Evolutionary conservation across 2,113 vertebrate species (phyloP), one percentile per base, ranked within the genome.

Genomic region (Ageneiosus marmoratus): DNA sequence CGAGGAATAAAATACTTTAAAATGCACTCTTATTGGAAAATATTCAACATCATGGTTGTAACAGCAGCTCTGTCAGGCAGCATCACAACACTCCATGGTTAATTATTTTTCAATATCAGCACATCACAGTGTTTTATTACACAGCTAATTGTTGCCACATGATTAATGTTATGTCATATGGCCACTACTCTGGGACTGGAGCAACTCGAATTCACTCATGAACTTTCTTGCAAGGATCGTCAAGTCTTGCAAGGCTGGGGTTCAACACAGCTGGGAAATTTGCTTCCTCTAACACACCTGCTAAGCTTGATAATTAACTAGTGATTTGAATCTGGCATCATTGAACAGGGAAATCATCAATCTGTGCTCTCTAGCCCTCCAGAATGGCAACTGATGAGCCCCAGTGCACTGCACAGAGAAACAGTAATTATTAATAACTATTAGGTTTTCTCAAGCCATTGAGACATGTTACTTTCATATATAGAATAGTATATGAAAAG

Each of bases 201-300:
- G 29, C 69, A 62, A 10, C 29, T 27, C 27, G n/a, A 32, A 53
- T 73, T 81, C 22, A 58, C 46, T 12, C 32, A 55, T 41, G n/a
- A n/a, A 37, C 22, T 55, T 32, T 29, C 69, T 73, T 73, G 24
- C 44, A 48, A 44, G 69, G 3, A 51, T 34, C 34, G 12, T 55
- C 29, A 75, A 55, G 9, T 75, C 50, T 50, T 55, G 50, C 73
- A 22, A 22, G 73, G 50, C 18, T 55, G 18, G 10, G 20, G 16
- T 11, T 55, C 44, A 75, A 12, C 48, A 34, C 9, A 55, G 48
- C 5, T 32, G 27, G 48, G 48, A 29, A 53, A 53, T 75, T 34
- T 75, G 48, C 50, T 29, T 34, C 27, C 18, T 75, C 50, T 75
- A 75, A 55, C 10, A 55, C 50, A 75, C 50, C 73, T 75, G 73